A percentile compares a stretch with the other conserved stretches of the same genome.
Evolutionary conservation across 2,888 invertebrate genomes (phyloP).

Genomic region (Caradrina kadenii): DNA sequence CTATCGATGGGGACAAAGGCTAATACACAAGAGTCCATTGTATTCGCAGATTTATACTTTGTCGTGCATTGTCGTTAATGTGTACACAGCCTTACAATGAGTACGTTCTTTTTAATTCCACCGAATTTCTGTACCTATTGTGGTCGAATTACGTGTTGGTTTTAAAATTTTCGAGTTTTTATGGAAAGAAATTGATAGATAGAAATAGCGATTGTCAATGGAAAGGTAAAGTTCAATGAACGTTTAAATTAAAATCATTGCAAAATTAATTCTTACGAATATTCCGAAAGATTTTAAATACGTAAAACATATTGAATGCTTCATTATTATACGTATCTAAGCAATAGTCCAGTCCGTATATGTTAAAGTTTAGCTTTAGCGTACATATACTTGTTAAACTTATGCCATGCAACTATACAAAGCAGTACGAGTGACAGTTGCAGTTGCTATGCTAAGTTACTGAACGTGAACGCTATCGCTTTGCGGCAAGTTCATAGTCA

Average conservation of each 20-base stretch:
- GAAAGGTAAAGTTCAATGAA: background rate
- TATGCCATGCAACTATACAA: conserved; percentile 60
- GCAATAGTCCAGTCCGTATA: conserved; percentile 29
- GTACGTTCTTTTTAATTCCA: conserved; percentile 77
- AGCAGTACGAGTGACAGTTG: conserved; percentile 52
- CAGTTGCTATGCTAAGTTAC: conserved; percentile 61
- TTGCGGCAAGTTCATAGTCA: conserved; percentile 65
- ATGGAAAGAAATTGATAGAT: conserved; percentile 44
- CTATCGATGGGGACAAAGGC: conserved; percentile 86
- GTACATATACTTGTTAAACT: conserved; percentile 52
- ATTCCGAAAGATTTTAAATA: too few relatives aligned
- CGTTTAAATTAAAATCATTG: background rate
- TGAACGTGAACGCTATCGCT: conserved; percentile 62
- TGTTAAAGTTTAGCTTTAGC: conserved; percentile 36
- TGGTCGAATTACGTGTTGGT: conserved; percentile 45
- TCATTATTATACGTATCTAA: conserved; percentile 15
- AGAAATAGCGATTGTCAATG: conserved; percentile 30
- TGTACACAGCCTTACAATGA: conserved; percentile 84
- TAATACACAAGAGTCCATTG: conserved; percentile 84
- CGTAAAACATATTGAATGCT: conserved; percentile 30
- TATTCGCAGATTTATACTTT: conserved; percentile 87
- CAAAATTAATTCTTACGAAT: background rate
- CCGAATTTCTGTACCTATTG: conserved; percentile 66
- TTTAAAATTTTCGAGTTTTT: background rate
- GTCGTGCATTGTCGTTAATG: conserved; percentile 86